Conservation (phyloP, 2,113 vertebrate species). For the Nanorana parkeri region DNA sequence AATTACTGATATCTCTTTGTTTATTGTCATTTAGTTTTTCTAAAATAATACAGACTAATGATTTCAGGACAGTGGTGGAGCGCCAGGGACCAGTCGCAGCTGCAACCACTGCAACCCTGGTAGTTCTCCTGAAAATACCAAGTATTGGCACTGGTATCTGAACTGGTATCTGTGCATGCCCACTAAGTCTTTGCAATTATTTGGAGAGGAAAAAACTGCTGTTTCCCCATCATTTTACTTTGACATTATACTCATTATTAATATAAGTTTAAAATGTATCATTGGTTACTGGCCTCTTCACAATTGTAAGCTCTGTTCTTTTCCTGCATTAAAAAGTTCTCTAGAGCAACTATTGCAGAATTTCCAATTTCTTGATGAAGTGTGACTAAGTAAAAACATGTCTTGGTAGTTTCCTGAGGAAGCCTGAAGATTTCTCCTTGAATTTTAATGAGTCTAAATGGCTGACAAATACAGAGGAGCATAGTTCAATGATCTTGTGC, state of each 20-base stretch:
- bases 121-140: too few species aligned
- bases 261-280: conserved; percentile 17
- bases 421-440: conserved; percentile 8
- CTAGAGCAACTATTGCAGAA: conserved; percentile 31
- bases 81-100: too few species aligned
- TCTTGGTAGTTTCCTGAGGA: conserved; percentile 21
- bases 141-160: too few species aligned
- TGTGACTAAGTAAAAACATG: conserved; percentile 47
- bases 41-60: too few species aligned
- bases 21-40: too few species aligned
- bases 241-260: background rate
- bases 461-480: background rate
- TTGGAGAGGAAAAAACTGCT: too few species aligned
- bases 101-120: too few species aligned
- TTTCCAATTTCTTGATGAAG: conserved; percentile 21
- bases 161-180: too few species aligned
- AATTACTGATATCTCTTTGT: too few species aligned
- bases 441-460: conserved; percentile 32
- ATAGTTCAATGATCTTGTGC: background rate
- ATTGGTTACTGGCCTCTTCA: background rate
- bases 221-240: background rate
- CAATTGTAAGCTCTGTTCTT: conserved; percentile 19
- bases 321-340: conserved; percentile 9
- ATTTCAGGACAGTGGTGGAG: too few species aligned
- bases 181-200: too few species aligned